These are phyloP conservation scores for Scolopax mira DNA, from an alignment of 2,113 vertebrate species.

Conservation along the genomic window DNA sequence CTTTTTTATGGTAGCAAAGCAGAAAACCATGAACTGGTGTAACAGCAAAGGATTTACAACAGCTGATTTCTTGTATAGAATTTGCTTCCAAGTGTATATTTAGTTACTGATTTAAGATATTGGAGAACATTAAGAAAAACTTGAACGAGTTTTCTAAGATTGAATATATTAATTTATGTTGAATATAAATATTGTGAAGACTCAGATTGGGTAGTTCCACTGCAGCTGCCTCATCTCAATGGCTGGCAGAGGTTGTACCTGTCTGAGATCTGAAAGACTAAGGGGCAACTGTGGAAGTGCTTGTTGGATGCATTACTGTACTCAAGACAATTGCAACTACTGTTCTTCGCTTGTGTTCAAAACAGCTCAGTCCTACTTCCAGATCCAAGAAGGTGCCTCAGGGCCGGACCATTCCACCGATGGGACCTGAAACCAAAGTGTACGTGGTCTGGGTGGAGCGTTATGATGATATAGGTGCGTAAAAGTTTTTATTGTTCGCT, in stretches of 20 bases:
- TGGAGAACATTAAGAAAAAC: neutral
- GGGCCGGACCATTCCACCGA: constrained; percentile 86
- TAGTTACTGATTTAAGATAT: neutral
- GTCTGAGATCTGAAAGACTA: neutral
- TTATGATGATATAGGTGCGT: constrained; percentile 91
- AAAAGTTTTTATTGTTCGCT: neutral
- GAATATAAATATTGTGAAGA: neutral
- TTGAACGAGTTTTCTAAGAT: neutral
- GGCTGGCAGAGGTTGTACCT: neutral
- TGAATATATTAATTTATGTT: neutral
- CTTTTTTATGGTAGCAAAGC: neutral
- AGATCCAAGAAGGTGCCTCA: constrained; percentile 87
- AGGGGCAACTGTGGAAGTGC: neutral
- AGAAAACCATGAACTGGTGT: neutral
- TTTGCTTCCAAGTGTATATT: neutral
- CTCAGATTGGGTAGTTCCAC: neutral
- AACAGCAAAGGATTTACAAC: neutral
- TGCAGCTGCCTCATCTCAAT: neutral
- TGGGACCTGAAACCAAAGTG: constrained; percentile 95
- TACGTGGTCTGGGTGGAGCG: constrained; percentile 95
- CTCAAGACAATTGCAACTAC: neutral
- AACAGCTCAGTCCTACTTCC: constrained; percentile 87
- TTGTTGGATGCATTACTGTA: neutral
- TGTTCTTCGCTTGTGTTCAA: constrained; percentile 3
- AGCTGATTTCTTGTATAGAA: neutral